Base-by-base conservation (phyloP, 2,888 invertebrate species). In the Craniophora ligustri region DNA sequence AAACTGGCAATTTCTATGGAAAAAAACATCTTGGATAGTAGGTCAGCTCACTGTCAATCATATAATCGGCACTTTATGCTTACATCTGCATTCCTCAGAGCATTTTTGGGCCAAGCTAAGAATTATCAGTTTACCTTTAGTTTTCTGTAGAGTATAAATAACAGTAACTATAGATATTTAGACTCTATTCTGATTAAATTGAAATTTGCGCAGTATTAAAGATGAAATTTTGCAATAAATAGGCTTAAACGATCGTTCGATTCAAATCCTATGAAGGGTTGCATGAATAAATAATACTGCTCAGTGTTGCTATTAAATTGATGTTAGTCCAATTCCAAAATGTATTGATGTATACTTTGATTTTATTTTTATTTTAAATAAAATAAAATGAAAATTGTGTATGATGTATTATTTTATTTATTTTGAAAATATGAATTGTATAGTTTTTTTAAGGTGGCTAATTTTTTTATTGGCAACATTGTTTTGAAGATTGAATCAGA, bases 61-160 rank as follows among this genome's bases (percentile, higher is more conserved):
- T 35, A n/a, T 51, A 30, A 48, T 72, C 75, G 82, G 76, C 79
- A 80, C 78, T 47, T 39, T 68, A 75, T 82, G 81, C 81, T 79
- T 70, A 65, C 56, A 79, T 42, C 77, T 66, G 82, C 86, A 87
- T 87, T 86, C 85, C 86, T 81, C 39, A 72, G 14, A 78, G 85
- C 85, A 85, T 72, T 86, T 85, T 85, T 79, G 70, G 79, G 81
- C 75, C 78, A 77, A 81, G 73, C 77, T 78, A 67, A 67, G 42
- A 67, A 54, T 62, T 64, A 58, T 58, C 47, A 62, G 67, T 62
- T 65, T 67, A 62, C 66, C 67, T 67, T 73, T 74, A 64, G 56
- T 67, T 65, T n/a, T 48, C 67, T 57, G 41, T 79, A 73, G 62
- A 59, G 65, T 75, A 67, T 49, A 58, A 60, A 64, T 47, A 64